These are phyloP conservation scores for Megaceryle maxima DNA, from an alignment of 2,113 vertebrate species.

Conservation along the genomic window DNA sequence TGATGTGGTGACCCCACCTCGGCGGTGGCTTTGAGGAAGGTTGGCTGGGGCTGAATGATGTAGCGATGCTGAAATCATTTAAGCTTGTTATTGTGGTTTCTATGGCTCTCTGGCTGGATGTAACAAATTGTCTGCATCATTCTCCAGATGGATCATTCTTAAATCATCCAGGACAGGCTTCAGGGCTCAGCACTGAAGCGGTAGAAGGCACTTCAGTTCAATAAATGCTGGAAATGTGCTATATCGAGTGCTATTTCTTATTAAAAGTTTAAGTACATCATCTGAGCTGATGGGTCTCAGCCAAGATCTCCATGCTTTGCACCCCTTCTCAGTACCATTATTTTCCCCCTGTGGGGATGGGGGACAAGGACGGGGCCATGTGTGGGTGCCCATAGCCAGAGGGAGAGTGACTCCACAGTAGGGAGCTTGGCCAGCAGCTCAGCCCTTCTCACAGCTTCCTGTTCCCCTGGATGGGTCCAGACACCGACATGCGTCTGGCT, in stretches of 20 bases:
- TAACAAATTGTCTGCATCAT: constrained; percentile 59
- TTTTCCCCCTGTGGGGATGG: not conserved
- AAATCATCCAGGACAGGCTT: constrained; percentile 57
- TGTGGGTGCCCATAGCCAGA: not conserved
- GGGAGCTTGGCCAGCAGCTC: not conserved
- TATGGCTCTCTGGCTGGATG: constrained; percentile 61
- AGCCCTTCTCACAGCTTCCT: not conserved
- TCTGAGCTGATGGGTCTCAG: not conserved
- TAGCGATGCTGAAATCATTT: constrained; percentile 52
- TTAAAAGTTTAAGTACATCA: constrained; percentile 34
- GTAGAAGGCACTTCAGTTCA: constrained; percentile 22
- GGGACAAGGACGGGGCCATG: not conserved
- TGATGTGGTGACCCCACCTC: not conserved
- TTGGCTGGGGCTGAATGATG: constrained; percentile 25
- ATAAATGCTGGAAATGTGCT: constrained; percentile 27
- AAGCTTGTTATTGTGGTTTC: constrained; percentile 51
- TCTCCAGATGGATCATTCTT: constrained; percentile 63
- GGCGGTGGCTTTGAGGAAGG: not conserved
- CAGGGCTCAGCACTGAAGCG: constrained; percentile 1
- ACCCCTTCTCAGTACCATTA: not conserved
- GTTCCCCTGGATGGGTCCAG: not conserved
- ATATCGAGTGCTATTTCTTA: constrained; percentile 13
- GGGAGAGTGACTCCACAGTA: not conserved
- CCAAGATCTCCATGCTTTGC: not conserved
- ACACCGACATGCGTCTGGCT: rapidly evolving